Percentiles rank a stretch among this genome's conserved stretches.
phyloP scores from a whole-genome alignment of 2,888 invertebrate genomes.

The Leptopterna dolabrata region DNA sequence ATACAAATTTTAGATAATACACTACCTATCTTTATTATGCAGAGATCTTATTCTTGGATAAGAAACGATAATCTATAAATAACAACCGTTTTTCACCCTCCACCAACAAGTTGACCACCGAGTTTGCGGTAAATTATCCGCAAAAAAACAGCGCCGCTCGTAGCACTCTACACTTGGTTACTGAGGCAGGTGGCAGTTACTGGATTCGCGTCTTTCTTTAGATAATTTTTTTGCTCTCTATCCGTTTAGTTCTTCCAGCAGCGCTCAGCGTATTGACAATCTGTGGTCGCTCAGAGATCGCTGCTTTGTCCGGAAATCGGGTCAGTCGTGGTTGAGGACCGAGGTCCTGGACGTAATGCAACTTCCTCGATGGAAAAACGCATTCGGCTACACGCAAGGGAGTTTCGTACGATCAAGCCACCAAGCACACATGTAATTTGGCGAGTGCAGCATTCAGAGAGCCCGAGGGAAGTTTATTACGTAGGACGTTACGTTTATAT shows the following conservation, averaged over 20 bases:
- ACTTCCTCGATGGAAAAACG: not conserved
- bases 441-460: no score
- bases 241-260: not conserved
- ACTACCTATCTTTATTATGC: no score
- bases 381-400: not conserved
- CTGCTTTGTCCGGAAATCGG: not conserved
- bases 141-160: not conserved
- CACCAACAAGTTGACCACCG: no score
- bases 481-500: no score
- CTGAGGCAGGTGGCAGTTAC: not conserved
- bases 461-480: no score
- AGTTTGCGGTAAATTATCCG: not conserved
- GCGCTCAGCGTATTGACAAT: not conserved
- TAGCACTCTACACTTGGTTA: not conserved
- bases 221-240: not conserved
- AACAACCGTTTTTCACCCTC: not conserved
- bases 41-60: no score
- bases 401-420: no score
- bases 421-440: no score
- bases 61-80: no score
- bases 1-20: no score
- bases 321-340: not conserved
- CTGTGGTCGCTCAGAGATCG: not conserved
- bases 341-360: not conserved
- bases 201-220: not conserved